phyloP scores from a whole-genome alignment of 2,113 vertebrate species.

The Gallinago jamesoni region DNA sequence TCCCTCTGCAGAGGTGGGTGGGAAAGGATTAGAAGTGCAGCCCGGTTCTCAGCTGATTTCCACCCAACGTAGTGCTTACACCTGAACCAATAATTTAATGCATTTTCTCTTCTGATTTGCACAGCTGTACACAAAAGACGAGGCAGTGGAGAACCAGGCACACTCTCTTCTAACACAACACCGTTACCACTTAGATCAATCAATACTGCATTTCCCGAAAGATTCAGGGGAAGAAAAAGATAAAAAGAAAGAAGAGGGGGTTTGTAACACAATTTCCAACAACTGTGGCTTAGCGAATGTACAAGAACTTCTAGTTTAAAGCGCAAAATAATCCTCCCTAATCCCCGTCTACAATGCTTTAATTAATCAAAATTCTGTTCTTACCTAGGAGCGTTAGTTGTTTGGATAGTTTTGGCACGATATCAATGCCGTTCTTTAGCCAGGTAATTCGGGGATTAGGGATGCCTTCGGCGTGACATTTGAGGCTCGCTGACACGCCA shows the following conservation, averaged over 20 bases:
- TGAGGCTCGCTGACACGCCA: slow-evolving; percentile 87
- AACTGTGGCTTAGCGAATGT: background rate
- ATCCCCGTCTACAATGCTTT: background rate
- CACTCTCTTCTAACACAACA: background rate
- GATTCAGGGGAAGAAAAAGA: background rate
- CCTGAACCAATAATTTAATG: background rate
- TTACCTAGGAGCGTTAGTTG: slow-evolving; percentile 90
- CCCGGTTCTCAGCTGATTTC: background rate
- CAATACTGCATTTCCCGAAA: background rate
- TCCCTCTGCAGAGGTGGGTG: background rate
- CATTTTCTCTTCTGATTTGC: background rate
- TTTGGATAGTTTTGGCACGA: slow-evolving; percentile 85
- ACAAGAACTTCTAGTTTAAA: background rate
- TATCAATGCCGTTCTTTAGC: slow-evolving; percentile 94
- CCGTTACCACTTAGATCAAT: background rate
- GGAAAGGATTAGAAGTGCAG: background rate
- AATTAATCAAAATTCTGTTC: slow-evolving; percentile 18
- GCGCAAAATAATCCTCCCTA: slow-evolving; percentile 12
- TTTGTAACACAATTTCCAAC: background rate
- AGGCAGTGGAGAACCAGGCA: background rate
- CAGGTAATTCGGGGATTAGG: slow-evolving; percentile 90
- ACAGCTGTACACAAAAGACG: background rate
- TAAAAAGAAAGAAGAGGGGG: background rate
- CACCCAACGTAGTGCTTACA: background rate
- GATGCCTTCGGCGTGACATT: slow-evolving; percentile 92